Evolutionary conservation across 2,113 vertebrate genomes (phyloP).

Genomic region (Poecile atricapillus): DNA sequence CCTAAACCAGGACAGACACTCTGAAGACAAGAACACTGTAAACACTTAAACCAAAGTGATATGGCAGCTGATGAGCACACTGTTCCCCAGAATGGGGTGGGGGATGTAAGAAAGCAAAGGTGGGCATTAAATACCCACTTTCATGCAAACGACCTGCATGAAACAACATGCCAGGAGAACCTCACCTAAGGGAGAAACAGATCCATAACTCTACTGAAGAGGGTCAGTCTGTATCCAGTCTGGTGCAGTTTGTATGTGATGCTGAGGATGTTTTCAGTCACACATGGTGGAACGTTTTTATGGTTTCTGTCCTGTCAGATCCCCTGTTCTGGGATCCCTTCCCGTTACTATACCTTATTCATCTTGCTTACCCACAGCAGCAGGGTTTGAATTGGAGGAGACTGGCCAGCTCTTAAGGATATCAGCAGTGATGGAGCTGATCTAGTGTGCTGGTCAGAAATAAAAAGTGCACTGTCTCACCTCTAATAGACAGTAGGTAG

Average conservation of each 20-base stretch:
- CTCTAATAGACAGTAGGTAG: not conserved
- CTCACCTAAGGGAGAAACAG: not conserved
- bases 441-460: fast-evolving
- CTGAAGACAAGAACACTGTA: not conserved
- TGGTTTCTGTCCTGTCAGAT: not conserved
- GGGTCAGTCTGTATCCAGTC: not conserved
- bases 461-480: not conserved
- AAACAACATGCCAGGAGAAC: not conserved
- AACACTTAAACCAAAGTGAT: not conserved
- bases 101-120: not conserved
- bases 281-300: not conserved
- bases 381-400: not conserved
- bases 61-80: not conserved
- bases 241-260: not conserved
- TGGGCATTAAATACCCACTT: not conserved
- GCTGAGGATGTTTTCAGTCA: not conserved
- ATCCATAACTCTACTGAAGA: not conserved
- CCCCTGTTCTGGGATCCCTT: not conserved
- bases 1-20: not conserved
- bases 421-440: not conserved
- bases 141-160: not conserved
- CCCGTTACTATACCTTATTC: not conserved
- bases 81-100: not conserved
- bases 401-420: not conserved
- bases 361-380: not conserved